phyloP scores from a whole-genome alignment of 2,888 invertebrate species.

The Dasypogon diadema region DNA sequence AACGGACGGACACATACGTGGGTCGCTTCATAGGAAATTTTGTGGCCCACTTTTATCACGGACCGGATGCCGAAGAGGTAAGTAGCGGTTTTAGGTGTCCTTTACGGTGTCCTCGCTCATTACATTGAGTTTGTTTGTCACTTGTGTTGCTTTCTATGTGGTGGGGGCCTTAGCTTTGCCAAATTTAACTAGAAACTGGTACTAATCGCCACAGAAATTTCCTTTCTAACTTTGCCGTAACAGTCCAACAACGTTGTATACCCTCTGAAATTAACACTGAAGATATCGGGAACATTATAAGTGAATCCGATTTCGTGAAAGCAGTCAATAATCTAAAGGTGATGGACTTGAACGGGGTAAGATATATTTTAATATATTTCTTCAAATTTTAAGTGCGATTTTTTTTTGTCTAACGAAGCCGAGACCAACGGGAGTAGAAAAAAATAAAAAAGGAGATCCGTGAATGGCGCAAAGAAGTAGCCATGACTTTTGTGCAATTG shows the following conservation, averaged over 20 bases:
- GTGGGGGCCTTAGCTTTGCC: too few relatives aligned
- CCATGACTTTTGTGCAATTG: too few relatives aligned
- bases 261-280: conserved; percentile 57
- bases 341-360: conserved; percentile 14
- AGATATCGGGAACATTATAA: conserved; percentile 49
- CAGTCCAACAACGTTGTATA: conserved; percentile 61
- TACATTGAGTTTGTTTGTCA: background rate
- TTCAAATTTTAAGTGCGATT: too few relatives aligned
- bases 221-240: background rate
- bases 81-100: conserved; percentile 39
- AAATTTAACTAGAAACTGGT: too few relatives aligned
- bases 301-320: background rate
- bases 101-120: background rate
- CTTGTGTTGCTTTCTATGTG: conserved; percentile 28
- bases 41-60: conserved; percentile 68
- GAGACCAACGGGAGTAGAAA: too few relatives aligned
- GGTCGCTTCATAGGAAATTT: conserved; percentile 69
- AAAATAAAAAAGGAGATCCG: too few relatives aligned
- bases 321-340: background rate
- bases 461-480: too few relatives aligned
- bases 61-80: conserved; percentile 69
- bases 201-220: too few relatives aligned
- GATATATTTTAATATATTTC: background rate
- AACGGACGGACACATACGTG: conserved; percentile 67
- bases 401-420: too few relatives aligned